Conservation (phyloP, 2,113 vertebrate genomes). For the Corythaixoides concolor region DNA sequence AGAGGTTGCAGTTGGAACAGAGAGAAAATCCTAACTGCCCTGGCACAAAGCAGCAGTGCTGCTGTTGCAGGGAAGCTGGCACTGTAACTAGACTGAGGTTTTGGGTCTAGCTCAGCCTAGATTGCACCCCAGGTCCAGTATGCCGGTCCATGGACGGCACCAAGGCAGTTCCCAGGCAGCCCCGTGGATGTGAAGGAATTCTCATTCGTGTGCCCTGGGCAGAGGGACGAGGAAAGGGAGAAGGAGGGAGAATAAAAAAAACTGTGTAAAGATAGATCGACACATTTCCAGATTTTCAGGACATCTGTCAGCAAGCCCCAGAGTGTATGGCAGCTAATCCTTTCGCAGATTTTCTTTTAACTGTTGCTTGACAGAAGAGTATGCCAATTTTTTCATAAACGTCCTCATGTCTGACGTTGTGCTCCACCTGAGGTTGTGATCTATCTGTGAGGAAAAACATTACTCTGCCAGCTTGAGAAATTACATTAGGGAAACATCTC, state of each 20-base stretch:
- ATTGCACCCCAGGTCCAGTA: not conserved
- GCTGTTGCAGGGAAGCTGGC: not conserved
- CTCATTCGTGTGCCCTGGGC: not conserved
- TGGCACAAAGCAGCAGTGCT: not conserved
- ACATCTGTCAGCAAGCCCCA: constrained; percentile 65
- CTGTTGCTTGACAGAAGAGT: constrained; percentile 49
- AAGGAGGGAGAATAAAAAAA: not conserved
- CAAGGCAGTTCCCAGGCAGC: not conserved
- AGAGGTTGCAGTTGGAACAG: constrained; percentile 17
- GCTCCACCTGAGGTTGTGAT: not conserved
- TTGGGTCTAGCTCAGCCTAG: not conserved
- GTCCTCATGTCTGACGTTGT: not conserved
- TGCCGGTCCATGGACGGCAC: not conserved
- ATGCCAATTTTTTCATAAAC: constrained; percentile 19
- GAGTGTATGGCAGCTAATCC: constrained; percentile 60
- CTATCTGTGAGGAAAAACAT: constrained; percentile 26
- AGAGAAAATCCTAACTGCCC: not conserved
- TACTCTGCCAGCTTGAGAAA: not conserved
- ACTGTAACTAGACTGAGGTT: not conserved
- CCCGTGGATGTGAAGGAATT: not conserved
- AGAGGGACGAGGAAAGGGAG: not conserved
- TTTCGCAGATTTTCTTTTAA: constrained; percentile 68
- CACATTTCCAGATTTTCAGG: constrained; percentile 69
- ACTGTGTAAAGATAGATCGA: constrained; percentile 52
- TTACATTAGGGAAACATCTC: not conserved